Base-by-base conservation (phyloP, 1,140 invertebrate species). In the Lordiphosa collinella region DNA sequence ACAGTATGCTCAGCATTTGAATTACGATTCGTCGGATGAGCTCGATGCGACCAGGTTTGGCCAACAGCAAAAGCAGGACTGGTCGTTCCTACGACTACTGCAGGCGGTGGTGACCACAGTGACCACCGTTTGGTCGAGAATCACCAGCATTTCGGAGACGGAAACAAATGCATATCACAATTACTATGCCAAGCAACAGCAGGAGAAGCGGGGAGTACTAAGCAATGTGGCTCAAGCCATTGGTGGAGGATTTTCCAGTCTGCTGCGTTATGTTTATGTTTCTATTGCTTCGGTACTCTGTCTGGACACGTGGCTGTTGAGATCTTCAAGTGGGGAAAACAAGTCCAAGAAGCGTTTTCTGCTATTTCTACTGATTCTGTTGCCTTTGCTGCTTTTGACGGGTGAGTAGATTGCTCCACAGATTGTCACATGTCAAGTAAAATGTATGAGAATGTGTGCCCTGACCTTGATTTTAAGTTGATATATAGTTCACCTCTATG, bases 301-400 rank as follows among this genome's bases (percentile, higher is more conserved):
- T 49, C 56, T 90, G 68, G 91, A 91, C 61, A 91, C 90, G 4
- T 91, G 89, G 89, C 40, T 91, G 46, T 51, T 91, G 40, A 75
- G 70, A 43, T 89, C 86, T 11, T 66, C 59, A 5, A 71, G 66
- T 43, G 54, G 72, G 12, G 73, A 87, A 10, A 79, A 76, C 51
- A 75, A 78, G 31, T 63, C 72, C 2, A 86, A 84, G 44, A 89
- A 89, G 52, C 78, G 89, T 50, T 87, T 89, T 51, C 54, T 89
- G 4, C 51, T 89, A n/a, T 32, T 88, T 1, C 31, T 88, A n/a
- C 69, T 91, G n/a, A 73, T 90, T 36, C 32, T 91, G 34, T 25
- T 91, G 49, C 90, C 90, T 2, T 66, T 91, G 37, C 60, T 91
- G 25, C 32, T 91, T 48, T 64, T 91, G 49, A 86, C 79, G 59